phyloP scores from a whole-genome alignment of 2,113 vertebrate genomes.

The Pterocles orientalis region DNA sequence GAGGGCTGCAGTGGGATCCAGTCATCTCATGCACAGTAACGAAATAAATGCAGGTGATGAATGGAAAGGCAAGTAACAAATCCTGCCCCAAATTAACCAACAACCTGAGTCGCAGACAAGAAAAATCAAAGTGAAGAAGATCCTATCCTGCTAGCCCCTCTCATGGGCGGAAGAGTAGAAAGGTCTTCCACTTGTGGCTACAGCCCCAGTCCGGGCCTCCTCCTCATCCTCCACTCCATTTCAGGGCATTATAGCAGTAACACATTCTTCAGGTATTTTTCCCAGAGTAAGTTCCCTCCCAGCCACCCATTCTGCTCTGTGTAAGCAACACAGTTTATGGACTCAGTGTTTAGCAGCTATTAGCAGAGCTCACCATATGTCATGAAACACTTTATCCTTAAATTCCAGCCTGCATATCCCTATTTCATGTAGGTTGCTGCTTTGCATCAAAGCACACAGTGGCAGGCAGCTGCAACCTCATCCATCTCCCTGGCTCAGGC shows the following conservation, averaged over 20 bases:
- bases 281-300: background rate
- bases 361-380: background rate
- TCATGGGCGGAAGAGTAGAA: background rate
- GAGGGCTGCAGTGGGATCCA: background rate
- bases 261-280: background rate
- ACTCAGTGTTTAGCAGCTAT: background rate
- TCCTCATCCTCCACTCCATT: background rate
- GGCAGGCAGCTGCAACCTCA: background rate
- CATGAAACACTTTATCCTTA: background rate
- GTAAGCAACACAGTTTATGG: background rate
- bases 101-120: background rate
- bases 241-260: background rate
- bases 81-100: background rate
- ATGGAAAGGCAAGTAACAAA: background rate
- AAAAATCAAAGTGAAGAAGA: background rate
- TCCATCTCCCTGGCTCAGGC: background rate
- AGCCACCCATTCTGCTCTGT: background rate
- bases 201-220: background rate
- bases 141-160: background rate
- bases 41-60: background rate
- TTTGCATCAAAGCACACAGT: background rate
- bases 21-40: background rate
- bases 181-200: background rate
- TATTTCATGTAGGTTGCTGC: background rate
- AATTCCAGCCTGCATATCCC: background rate